Base-by-base conservation (phyloP, 2,113 vertebrate species). In the Mohoua ochrocephala region DNA sequence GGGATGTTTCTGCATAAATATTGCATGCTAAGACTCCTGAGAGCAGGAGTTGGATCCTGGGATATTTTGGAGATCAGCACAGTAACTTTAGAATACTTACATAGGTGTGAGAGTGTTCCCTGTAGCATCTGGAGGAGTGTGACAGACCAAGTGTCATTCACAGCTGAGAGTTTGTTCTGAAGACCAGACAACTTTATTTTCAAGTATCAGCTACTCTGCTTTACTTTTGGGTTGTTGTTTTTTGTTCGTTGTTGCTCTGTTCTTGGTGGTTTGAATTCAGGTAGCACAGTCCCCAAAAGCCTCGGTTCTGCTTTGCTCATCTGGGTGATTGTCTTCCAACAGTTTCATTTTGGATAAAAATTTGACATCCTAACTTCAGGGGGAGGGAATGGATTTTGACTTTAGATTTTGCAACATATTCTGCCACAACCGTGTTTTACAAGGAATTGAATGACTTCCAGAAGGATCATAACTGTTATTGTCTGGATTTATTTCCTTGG, bases 21-120 rank as follows among this genome's bases (percentile, higher is more conserved):
- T 50, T 71, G 39, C 16, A 15, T 67, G 56, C 11, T 35, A 16
- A 45, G n/a, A 22, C 11, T 63, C 24, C 64, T 37, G 31, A 31
- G 31, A 53, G 30, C 9, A 49, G 54, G 69, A 59, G 13, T 19
- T 82, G 4, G 31, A 3, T 79, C 20, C 63, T 73, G 33, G 47
- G 31, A 3, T 74, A 3, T 47, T 33, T 11, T 3, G 13, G 33
- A 76, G 26, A 16, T 31, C 15, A 42, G 21, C 12, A 14, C 5
- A 41, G 30, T 15, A 49, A 24, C 4, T 69, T 50, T 24, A 39
- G 76, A 54, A 24, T 3, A 3, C 4, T 83, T 37, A 1, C 3
- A 1, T 0, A 4, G 23, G 9, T 19, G 13, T 23, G 4, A 31
- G 14, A 6, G 13, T 28, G 8, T 39, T 52, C 31, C 14, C 27